Evolutionary conservation across 2,797 vertebrate genomes (phyloP).

Genomic region (Pelobates cultripes): DNA sequence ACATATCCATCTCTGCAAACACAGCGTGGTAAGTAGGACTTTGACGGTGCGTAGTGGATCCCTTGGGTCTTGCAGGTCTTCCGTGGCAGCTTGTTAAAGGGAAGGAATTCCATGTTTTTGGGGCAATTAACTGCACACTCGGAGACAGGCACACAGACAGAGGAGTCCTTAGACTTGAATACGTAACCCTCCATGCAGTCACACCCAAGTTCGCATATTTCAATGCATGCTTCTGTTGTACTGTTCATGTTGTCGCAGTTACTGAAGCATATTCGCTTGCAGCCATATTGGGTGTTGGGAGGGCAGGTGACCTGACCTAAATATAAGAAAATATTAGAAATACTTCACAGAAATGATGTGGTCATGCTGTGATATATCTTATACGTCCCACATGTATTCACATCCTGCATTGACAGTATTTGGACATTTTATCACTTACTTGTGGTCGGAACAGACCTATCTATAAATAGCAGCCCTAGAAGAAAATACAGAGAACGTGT

Average conservation of each 20-base stretch:
- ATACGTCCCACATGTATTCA: too few relatives aligned
- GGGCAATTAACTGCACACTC: constrained; percentile 1
- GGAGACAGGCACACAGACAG: constrained; percentile 4
- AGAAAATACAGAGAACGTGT: too few relatives aligned
- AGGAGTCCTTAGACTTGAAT: constrained; percentile 11
- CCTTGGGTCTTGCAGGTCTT: not conserved
- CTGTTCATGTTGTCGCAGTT: constrained; percentile 33
- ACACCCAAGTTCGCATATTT: not conserved
- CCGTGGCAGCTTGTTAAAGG: not conserved
- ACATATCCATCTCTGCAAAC: constrained; percentile 10
- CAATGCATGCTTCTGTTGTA: not conserved
- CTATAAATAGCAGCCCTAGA: too few relatives aligned
- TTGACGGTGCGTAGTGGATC: not conserved
- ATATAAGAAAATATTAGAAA: too few relatives aligned
- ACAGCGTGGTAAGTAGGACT: constrained; percentile 2
- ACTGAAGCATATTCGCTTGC: not conserved
- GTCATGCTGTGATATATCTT: not conserved
- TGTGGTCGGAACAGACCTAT: too few relatives aligned
- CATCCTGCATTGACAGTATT: too few relatives aligned
- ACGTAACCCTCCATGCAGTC: constrained; percentile 12
- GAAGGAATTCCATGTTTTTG: not conserved
- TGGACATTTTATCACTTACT: too few relatives aligned
- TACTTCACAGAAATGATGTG: not conserved
- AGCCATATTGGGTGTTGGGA: not conserved
- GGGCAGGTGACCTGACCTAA: not conserved